Evolutionary conservation across 2,113 vertebrate species (phyloP), one percentile per base, ranked within the genome.

Genomic region (Heterotis niloticus): DNA sequence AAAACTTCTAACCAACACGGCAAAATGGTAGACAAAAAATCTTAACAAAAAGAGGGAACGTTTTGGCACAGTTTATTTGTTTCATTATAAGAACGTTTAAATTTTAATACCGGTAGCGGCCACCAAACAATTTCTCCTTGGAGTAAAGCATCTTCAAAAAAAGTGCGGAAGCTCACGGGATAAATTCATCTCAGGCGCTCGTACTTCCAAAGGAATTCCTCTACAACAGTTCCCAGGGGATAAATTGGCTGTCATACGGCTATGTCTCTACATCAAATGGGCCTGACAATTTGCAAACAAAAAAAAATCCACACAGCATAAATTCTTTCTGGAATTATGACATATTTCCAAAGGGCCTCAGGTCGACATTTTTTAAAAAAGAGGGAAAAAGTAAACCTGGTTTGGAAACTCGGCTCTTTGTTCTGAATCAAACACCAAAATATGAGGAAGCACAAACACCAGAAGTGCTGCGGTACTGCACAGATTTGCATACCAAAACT

Each of bases 171-270:
- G 65, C 7, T n/a, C 64, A 62, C 57, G 73, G 20, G 57, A 16
- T 70, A 79, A 78, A 76, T 76, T 72, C 20, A 56, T 69, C 29
- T 71, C 69, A 72, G 51, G 80, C 90, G 87, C 82, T 85, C 80
- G 88, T 85, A 89, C 88, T 93, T 90, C 89, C 89, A 82, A 82
- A 91, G 91, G 90, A 94, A 94, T 91, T 81, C 56, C 90, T 90
- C 86, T 86, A 87, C 87, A 93, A 90, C 91, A 88, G 90, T 86
- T 87, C 88, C 90, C 89, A 89, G 90, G 91, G 94, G 91, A 93
- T 89, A 88, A 92, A 91, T 89, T 93, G 90, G 89, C 89, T 93
- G 90, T 91, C 90, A 92, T 85, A 90, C 90, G 93, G 94, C 92
- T 93, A 91, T 90, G 89, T 0, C 23, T 87, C 88, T 90, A 90